Evolutionary conservation across 2,797 vertebrate genomes (phyloP).

Genomic region (Carduelis carduelis): DNA sequence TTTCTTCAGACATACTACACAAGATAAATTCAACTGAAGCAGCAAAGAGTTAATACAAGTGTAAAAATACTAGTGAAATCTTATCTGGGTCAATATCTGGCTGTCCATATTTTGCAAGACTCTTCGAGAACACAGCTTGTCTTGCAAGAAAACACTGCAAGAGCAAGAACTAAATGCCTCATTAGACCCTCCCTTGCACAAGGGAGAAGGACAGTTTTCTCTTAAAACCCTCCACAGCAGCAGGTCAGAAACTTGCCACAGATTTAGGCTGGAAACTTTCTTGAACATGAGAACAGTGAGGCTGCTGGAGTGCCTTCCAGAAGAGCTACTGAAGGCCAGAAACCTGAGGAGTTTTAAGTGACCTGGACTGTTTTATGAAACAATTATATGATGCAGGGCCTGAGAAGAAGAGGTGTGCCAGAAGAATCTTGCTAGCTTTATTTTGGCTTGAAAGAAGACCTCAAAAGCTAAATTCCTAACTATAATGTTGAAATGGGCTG

Average conservation of each 20-base stretch:
- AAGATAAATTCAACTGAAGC: not conserved
- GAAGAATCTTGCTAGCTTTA: not conserved
- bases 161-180: not conserved
- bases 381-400: not conserved
- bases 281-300: not conserved
- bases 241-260: not conserved
- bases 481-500: not conserved
- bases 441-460: not conserved
- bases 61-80: not conserved
- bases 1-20: not conserved
- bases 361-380: not conserved
- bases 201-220: not conserved
- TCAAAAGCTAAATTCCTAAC: not conserved
- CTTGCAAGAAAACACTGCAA: not conserved
- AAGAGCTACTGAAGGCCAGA: not conserved
- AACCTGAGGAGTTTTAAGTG: not conserved
- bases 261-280: not conserved
- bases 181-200: not conserved
- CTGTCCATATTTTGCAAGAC: not conserved
- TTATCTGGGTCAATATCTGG: not conserved
- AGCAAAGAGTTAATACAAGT: not conserved
- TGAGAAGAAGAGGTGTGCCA: not conserved
- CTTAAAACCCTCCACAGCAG: not conserved
- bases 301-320: not conserved
- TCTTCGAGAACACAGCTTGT: not conserved